Evolutionary conservation across 2,797 vertebrate species (phyloP).

Genomic region (Mastacembelus armatus): DNA sequence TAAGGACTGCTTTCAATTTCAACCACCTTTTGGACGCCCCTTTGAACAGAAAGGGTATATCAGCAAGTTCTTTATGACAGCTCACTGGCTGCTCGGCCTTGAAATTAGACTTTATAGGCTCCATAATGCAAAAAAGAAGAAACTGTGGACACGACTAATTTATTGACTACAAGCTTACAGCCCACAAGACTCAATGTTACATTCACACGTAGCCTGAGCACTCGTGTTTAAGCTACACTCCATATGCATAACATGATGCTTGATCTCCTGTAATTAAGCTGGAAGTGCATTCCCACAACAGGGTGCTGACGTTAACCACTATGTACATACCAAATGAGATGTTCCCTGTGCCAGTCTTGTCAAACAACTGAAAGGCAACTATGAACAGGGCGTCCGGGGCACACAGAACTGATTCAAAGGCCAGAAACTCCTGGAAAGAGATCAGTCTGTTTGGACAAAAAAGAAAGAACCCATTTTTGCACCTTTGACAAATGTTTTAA

Average conservation of each 20-base stretch:
- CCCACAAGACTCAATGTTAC: slow-evolving; percentile 9
- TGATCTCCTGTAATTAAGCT: neutral
- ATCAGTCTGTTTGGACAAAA: slow-evolving; percentile 88
- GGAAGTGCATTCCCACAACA: slow-evolving; percentile 1
- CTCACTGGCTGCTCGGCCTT: slow-evolving; percentile 37
- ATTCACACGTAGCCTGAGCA: neutral
- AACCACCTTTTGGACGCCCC: slow-evolving; percentile 47
- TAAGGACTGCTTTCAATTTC: slow-evolving; percentile 64
- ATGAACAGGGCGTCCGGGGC: slow-evolving; percentile 96
- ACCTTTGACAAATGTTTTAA: slow-evolving; percentile 36
- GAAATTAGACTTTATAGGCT: slow-evolving; percentile 36
- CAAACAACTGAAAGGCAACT: slow-evolving; percentile 97
- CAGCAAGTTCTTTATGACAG: slow-evolving; percentile 41
- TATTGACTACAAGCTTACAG: slow-evolving; percentile 16
- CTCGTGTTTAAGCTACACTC: no score
- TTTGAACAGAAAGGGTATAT: slow-evolving; percentile 46
- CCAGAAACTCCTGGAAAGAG: slow-evolving; percentile 97
- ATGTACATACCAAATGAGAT: slow-evolving; percentile 93
- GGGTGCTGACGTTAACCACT: slow-evolving; percentile 8
- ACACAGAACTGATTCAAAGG: slow-evolving; percentile 96
- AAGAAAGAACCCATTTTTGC: slow-evolving; percentile 29
- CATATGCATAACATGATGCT: neutral
- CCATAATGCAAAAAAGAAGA: slow-evolving; percentile 19
- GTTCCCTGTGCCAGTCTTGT: slow-evolving; percentile 93
- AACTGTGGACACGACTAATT: slow-evolving; percentile 13